Evolutionary conservation across 53 echinoderm and acorn worm genomes (phyloP), one percentile per base, ranked within the genome.

Genomic region (Paracentrotus lividus): DNA sequence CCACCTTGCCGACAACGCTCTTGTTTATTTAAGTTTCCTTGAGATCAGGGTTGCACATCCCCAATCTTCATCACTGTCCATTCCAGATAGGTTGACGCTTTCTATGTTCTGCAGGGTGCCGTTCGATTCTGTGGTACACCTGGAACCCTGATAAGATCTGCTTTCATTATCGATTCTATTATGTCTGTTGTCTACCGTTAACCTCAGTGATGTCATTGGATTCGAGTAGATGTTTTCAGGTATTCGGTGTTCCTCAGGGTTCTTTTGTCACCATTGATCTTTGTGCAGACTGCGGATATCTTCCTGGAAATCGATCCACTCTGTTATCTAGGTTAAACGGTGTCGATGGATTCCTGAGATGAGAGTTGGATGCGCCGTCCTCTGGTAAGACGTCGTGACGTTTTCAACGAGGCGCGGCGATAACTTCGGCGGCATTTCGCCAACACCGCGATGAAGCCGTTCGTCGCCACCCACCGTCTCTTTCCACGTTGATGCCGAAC

Each of bases 351-450:
- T 9, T 47, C 42, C 38, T 47, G 81, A 47, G 2, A 47, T 8
- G 45, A 47, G n/a, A 1, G 20, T n/a, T 5, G 45, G 26, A 81
- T 72, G 24, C 81, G 20, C 0, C 26, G 81, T 44, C 26, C 47
- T 44, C 47, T 26, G 15, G 40, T 47, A 45, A 47, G 81, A 47
- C 81, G n/a, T 47, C 9, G 81, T 13, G 45, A 81, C 81, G 81
- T 23, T 5, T 76, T 76, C 76, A 16, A 23, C 76, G 76, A 76
- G 12, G 9, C 81, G 21, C 81, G 81, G 81, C 47, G 47, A 81
- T 47, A 81, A 81, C 14, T 24, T 49, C 47, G 81, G 81, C 81
- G 81, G 81, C 81, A 81, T 27, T 47, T 81, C 47, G 45, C 81
- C 81, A 47, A 32, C 47, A 26, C 81, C 27, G 47, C 81, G 0